Evolutionary conservation across 2,113 vertebrate species (phyloP), one percentile per base, ranked within the genome.

Genomic region (Lepidothrix coronata): DNA sequence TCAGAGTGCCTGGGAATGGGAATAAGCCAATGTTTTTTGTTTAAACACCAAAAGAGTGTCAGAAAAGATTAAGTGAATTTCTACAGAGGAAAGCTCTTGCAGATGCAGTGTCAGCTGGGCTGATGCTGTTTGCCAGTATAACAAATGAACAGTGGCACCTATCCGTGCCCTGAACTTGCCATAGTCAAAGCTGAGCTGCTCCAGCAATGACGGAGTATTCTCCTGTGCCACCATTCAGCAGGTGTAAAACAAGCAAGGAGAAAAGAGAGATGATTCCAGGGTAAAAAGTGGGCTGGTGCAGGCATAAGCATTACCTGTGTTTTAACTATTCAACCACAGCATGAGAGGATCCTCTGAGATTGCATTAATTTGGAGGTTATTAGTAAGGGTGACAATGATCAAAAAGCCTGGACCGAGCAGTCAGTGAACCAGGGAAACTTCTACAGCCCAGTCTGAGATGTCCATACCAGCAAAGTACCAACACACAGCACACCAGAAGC

Each of bases 51-150:
- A 70, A 85, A 93, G 85, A 83, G 43, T 88, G 96, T 88, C 96
- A 88, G 75, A 91, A 90, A 84, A 92, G 92, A 96, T 96, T 91
- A 96, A 94, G 90, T 88, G 91, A 77, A 86, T 86, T 91, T 35
- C 85, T 74, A 5, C 21, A 63, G 91, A 86, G 93, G 51, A 37
- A 71, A 88, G 90, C 0, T 0, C 85, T 91, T 63, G 54, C 0
- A 17, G 94, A 95, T 88, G 82, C 67, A 70, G 82, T 75, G 94
- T 93, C 95, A 90, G 75, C 72, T 35, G 74, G 51, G 93, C 55
- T 91, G 93, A 39, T 74, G 93, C 75, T 94, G 90, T 84, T 90
- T 97, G 93, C 90, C 59, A 43, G 78, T 6, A 1, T 35, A 93
- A 88, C 88, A 94, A 94, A 96, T 86, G 89, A 97, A 43, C 90